Conservation (phyloP, 2,113 vertebrate species). For the Bos javanicus region DNA sequence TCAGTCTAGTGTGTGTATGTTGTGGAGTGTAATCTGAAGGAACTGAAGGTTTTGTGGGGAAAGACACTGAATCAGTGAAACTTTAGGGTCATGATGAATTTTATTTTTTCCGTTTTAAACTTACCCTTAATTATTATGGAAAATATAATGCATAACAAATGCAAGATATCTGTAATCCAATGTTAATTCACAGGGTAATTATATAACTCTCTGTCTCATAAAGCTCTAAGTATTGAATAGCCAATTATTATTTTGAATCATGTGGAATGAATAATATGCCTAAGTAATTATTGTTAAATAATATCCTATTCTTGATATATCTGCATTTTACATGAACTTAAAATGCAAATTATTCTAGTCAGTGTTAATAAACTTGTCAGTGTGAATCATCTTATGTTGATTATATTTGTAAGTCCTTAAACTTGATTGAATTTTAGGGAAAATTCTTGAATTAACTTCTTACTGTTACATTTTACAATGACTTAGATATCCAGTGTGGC, state of each 20-base stretch:
- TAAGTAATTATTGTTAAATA: conserved; percentile 33
- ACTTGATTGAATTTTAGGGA: neutral
- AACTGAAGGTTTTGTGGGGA: neutral
- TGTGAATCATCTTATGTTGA: conserved; percentile 3
- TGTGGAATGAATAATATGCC: neutral
- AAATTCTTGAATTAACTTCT: neutral
- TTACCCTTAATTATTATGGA: neutral
- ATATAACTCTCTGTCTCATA: conserved; percentile 33
- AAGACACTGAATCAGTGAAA: neutral
- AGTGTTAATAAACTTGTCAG: conserved; percentile 23
- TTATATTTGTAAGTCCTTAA: conserved; percentile 7
- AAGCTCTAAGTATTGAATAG: conserved; percentile 24
- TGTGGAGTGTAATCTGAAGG: neutral
- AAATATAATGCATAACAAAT: neutral
- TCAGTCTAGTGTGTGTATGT: too few species aligned
- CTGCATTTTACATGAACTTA: neutral
- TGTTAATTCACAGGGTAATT: neutral
- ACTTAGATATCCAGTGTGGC: neutral
- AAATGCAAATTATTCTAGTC: neutral
- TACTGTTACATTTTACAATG: neutral
- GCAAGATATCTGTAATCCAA: neutral
- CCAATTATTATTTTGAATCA: neutral
- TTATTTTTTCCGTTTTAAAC: neutral
- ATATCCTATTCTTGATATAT: neutral
- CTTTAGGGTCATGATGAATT: neutral